These are phyloP conservation scores for Callionymus lyra DNA, from an alignment of 2,113 vertebrate species.

Conservation along the genomic window DNA sequence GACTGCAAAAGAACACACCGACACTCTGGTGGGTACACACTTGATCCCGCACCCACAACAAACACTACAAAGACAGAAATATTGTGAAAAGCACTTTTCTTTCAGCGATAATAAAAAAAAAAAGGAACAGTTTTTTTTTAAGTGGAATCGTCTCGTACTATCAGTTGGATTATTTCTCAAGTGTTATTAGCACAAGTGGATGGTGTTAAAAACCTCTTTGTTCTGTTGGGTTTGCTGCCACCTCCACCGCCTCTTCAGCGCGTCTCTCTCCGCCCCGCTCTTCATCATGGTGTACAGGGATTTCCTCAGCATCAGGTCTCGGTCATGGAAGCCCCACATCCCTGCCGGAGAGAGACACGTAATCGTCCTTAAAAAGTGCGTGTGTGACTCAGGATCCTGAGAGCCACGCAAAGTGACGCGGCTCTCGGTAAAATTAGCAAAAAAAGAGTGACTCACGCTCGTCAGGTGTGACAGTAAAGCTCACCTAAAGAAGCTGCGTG, in stretches of 20 bases:
- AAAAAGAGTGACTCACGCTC: not conserved
- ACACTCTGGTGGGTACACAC: constrained; percentile 16
- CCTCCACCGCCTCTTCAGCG: constrained; percentile 91
- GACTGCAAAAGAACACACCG: constrained; percentile 66
- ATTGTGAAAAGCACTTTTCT: not conserved
- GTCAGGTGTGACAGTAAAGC: constrained; percentile 11
- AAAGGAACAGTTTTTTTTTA: no score
- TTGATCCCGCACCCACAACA: not conserved
- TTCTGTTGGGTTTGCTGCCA: constrained; percentile 99
- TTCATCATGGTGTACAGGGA: constrained; percentile 97
- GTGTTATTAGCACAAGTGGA: no score
- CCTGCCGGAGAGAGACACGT: constrained; percentile 63
- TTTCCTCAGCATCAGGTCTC: constrained; percentile 93
- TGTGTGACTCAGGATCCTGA: not conserved
- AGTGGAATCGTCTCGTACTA: no score
- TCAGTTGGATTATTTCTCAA: not conserved
- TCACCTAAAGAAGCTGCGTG: constrained; percentile 95
- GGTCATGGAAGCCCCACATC: constrained; percentile 98
- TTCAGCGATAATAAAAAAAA: no score
- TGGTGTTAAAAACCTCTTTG: constrained; percentile 81
- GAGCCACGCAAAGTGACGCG: not conserved
- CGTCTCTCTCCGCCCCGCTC: constrained; percentile 86
- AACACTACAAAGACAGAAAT: constrained; percentile 12
- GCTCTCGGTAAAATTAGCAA: not conserved
- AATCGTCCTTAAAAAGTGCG: not conserved